phyloP scores from a whole-genome alignment of 2,888 invertebrate genomes.

The Aleiodes alternator region DNA sequence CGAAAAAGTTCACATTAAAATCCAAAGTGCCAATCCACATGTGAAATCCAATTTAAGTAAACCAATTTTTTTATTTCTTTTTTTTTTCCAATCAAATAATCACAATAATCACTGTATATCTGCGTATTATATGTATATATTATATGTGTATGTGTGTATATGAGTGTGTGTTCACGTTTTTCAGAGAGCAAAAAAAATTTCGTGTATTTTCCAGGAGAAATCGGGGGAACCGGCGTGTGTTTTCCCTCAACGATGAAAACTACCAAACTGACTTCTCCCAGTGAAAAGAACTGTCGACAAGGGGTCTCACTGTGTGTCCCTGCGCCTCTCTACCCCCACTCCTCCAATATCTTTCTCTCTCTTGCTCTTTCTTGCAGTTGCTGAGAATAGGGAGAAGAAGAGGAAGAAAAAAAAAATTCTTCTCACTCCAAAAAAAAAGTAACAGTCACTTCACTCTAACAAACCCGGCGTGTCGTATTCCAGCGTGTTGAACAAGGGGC shows the following conservation, averaged over 20 bases:
- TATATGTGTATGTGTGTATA: too few species aligned
- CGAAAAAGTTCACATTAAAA: conserved; percentile 26
- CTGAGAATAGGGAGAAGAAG: conserved; percentile 20
- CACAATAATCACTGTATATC: conserved; percentile 21
- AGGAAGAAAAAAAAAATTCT: conserved; percentile 36
- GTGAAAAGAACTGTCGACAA: conserved; percentile 37
- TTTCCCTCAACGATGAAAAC: conserved; percentile 38
- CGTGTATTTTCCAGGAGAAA: background rate
- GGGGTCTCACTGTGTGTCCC: conserved; percentile 28
- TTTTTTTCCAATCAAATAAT: background rate
- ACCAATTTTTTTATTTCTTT: too few species aligned
- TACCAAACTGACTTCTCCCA: conserved; percentile 32
- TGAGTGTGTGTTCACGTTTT: background rate
- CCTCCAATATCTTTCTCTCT: background rate
- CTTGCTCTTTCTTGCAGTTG: conserved; percentile 18
- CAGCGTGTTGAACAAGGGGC: conserved; percentile 42
- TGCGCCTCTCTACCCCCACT: conserved; percentile 6
- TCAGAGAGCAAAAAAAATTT: background rate
- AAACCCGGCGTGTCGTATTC: conserved; percentile 37
- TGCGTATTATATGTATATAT: too few species aligned
- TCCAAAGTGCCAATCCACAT: conserved; percentile 21
- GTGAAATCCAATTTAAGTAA: conserved; percentile 16
- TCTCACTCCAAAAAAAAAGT: conserved; percentile 46
- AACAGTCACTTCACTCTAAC: conserved; percentile 45
- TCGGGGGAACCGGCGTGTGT: conserved; percentile 20